Evolutionary conservation across 2,113 vertebrate genomes (phyloP).

Genomic region (human): GRCh38 chr14:102265501-102266000

Average conservation of each 20-base stretch:
- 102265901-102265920: constrained; percentile 83
- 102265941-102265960: not conserved
- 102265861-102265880: constrained; percentile 83
- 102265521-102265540: no score
- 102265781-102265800: not conserved
- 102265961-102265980: not conserved
- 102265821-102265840: constrained; percentile 83
- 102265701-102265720: not conserved
- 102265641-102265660: not conserved
- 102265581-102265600: no score
- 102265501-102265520: no score
- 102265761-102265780: not conserved
- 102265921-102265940: constrained; percentile 43
- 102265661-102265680: not conserved
- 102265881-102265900: constrained; percentile 84
- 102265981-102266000: not conserved
- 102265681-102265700: not conserved
- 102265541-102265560: no score
- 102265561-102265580: no score
- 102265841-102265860: constrained; percentile 85
- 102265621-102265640: no score
- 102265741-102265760: not conserved
- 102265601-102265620: no score
- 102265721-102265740: not conserved
- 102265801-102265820: constrained; percentile 58